These are phyloP conservation scores for Conchocele bisecta DNA, from an alignment of 2,888 invertebrate genomes.

Conservation along the genomic window DNA sequence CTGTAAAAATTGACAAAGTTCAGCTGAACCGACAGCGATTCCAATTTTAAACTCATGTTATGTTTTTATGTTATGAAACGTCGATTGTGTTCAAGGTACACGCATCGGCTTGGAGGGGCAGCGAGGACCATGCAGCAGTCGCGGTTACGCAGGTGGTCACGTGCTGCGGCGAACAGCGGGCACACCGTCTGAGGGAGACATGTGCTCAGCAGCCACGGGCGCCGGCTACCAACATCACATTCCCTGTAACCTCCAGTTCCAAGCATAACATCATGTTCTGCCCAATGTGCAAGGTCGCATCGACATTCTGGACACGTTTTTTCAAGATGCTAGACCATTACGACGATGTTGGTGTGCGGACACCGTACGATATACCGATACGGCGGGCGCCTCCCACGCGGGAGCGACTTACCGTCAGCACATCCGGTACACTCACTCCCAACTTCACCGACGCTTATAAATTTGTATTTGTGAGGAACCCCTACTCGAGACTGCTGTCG, in stretches of 20 bases:
- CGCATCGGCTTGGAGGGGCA: too few relatives aligned
- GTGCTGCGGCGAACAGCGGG: too few relatives aligned
- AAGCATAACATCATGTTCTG: conserved; percentile 43
- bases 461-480: conserved; percentile 66
- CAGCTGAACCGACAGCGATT: too few relatives aligned
- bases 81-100: too few relatives aligned
- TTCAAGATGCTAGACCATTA: conserved; percentile 31
- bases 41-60: too few relatives aligned
- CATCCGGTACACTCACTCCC: background rate
- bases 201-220: too few relatives aligned
- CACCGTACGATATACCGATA: conserved; percentile 49
- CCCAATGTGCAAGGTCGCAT: conserved; percentile 55
- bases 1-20: too few relatives aligned
- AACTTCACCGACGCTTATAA: conserved; percentile 31
- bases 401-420: conserved; percentile 14
- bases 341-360: background rate
- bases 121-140: too few relatives aligned
- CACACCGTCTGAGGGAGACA: too few relatives aligned
- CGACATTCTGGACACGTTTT: conserved; percentile 56
- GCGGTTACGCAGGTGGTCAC: too few relatives aligned
- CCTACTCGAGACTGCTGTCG: conserved; percentile 64
- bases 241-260: conserved; percentile 18
- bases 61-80: too few relatives aligned
- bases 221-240: too few relatives aligned
- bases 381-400: conserved; percentile 34